Conservation (phyloP, 2,113 vertebrate genomes). For the Dissostichus mawsoni region DNA sequence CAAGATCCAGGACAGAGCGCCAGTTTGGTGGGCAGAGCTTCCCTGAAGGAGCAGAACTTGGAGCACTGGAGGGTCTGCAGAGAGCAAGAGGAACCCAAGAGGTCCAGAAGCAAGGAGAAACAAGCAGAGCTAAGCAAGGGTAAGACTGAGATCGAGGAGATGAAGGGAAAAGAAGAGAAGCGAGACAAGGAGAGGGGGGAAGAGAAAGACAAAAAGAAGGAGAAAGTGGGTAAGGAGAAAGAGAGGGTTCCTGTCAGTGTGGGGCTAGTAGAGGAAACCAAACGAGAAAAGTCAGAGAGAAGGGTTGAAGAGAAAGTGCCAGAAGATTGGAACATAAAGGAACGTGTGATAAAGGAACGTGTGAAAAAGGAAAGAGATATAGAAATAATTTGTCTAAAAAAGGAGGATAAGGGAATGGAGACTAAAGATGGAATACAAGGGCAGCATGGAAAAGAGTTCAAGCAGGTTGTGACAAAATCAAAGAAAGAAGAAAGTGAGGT, state of each 20-base stretch:
- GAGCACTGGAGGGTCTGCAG: constrained; percentile 83
- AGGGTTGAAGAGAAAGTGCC: constrained; percentile 25
- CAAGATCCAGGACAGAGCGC: constrained; percentile 46
- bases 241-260: not conserved
- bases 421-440: constrained; percentile 29
- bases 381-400: constrained; percentile 2
- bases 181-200: constrained; percentile 20
- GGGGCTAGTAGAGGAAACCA: constrained; percentile 33
- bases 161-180: constrained; percentile 32
- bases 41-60: constrained; percentile 80
- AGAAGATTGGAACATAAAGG: constrained; percentile 37
- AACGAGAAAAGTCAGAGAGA: constrained; percentile 45
- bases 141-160: constrained; percentile 31
- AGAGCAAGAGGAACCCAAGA: constrained; percentile 72
- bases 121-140: constrained; percentile 47
- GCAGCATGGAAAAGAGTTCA: constrained; percentile 23
- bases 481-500: constrained; percentile 56
- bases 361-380: constrained; percentile 28
- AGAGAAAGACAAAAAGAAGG: constrained; percentile 39
- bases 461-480: constrained; percentile 27
- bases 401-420: constrained; percentile 1
- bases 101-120: constrained; percentile 63
- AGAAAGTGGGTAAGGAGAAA: constrained; percentile 33
- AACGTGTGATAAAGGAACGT: constrained; percentile 42
- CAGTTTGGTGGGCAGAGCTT: constrained; percentile 69